Conservation (phyloP, 2,113 vertebrate genomes). For the Semnornis frantzii region DNA sequence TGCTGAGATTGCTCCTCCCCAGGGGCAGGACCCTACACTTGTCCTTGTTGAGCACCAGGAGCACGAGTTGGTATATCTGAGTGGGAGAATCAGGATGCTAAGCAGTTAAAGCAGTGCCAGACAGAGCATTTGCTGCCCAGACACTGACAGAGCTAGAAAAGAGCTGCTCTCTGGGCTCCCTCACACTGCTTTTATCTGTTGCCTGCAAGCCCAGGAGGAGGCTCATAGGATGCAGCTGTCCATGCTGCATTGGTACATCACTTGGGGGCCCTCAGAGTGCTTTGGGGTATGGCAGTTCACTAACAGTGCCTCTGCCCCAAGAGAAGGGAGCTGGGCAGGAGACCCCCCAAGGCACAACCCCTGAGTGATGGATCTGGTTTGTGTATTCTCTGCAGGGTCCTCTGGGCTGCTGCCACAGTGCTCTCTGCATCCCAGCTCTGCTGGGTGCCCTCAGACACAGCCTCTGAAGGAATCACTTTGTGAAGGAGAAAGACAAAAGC, state of each 20-base stretch:
- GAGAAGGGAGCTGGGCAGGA: background rate
- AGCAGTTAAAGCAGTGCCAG: background rate
- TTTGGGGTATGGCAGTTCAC: background rate
- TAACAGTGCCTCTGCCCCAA: background rate
- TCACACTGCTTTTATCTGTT: background rate
- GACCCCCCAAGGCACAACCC: background rate
- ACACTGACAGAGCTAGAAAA: background rate
- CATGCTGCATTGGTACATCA: background rate
- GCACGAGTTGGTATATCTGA: background rate
- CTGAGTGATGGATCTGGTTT: background rate
- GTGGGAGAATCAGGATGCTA: background rate
- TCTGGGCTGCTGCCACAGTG: background rate
- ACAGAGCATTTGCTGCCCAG: background rate
- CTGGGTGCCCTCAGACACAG: background rate
- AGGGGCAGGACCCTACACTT: too few relatives aligned
- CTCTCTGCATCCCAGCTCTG: background rate
- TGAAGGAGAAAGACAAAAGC: background rate
- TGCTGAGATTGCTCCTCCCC: too few relatives aligned
- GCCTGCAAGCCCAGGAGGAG: background rate
- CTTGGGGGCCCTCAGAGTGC: background rate
- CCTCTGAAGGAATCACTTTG: background rate
- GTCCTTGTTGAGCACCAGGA: background rate
- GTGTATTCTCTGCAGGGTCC: background rate
- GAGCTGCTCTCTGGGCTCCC: background rate
- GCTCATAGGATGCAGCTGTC: background rate